A percentile compares a stretch with the other conserved stretches of the same genome.
Evolutionary conservation across 1,140 invertebrate genomes (phyloP).

Genomic region (Tenebrio molitor): DNA sequence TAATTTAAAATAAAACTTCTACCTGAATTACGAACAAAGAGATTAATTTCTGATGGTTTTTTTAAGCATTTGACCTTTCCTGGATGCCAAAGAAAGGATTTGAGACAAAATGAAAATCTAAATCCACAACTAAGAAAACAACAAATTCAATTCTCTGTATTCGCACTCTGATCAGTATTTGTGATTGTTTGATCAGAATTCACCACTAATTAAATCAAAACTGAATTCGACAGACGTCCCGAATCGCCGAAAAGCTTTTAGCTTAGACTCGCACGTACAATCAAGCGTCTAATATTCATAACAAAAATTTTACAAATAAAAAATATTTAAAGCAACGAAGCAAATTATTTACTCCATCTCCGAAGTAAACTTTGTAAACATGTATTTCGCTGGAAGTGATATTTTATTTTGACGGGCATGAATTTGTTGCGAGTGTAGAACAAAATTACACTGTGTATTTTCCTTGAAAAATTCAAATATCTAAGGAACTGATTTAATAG

Average conservation of each 20-base stretch:
- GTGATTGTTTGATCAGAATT: neutral
- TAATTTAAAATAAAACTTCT: constrained; percentile 24
- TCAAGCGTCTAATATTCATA: no score
- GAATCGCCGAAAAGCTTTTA: neutral
- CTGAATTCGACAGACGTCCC: no score
- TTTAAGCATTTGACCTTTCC: constrained; percentile 24
- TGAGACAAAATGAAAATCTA: neutral
- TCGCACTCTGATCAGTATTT: neutral
- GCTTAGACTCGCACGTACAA: neutral
- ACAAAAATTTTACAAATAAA: no score
- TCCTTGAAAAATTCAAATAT: no score
- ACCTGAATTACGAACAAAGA: constrained; percentile 21
- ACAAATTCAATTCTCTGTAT: neutral
- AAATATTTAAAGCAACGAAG: no score
- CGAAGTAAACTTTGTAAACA: constrained; percentile 18
- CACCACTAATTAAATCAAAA: neutral
- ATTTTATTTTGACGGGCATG: neutral
- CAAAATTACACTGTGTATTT: no score
- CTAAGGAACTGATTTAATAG: no score
- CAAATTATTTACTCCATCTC: neutral
- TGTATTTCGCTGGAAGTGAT: constrained; percentile 2
- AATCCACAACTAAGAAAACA: constrained; percentile 1
- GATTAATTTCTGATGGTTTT: constrained; percentile 37
- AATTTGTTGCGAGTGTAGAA: neutral
- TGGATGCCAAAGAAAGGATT: neutral